These are phyloP conservation scores for Ptilorrhoa leucosticta DNA, from an alignment of 2,113 vertebrate species.

Conservation along the genomic window DNA sequence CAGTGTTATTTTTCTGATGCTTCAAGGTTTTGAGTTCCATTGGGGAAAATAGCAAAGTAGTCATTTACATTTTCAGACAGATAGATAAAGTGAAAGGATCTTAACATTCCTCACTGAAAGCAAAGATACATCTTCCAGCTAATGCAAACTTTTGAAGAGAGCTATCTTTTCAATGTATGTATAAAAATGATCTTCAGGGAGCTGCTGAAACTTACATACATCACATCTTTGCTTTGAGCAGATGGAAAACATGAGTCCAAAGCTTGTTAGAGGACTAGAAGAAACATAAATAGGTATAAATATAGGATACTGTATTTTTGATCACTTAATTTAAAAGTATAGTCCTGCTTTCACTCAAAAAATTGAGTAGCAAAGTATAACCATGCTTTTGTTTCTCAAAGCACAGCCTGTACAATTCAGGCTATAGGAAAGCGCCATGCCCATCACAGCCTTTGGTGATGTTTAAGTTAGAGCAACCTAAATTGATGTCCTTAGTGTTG, in stretches of 20 bases:
- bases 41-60: not conserved
- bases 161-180: not conserved
- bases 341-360: not conserved
- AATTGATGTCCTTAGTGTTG: not conserved
- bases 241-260: not conserved
- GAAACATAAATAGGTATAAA: not conserved
- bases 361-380: not conserved
- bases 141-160: not conserved
- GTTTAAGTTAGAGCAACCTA: not conserved
- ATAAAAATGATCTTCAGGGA: not conserved
- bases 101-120: not conserved
- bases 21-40: not conserved
- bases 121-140: not conserved
- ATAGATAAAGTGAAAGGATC: not conserved
- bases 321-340: not conserved
- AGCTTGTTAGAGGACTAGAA: not conserved
- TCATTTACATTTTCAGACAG: not conserved
- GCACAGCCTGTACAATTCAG: not conserved
- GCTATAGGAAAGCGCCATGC: not conserved
- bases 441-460: not conserved
- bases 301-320: not conserved
- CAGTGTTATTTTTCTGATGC: not conserved
- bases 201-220: not conserved
- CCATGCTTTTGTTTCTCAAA: not conserved
- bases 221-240: not conserved